Conservation (phyloP, 2,113 vertebrate genomes). For the Rhinoptilus africanus region DNA sequence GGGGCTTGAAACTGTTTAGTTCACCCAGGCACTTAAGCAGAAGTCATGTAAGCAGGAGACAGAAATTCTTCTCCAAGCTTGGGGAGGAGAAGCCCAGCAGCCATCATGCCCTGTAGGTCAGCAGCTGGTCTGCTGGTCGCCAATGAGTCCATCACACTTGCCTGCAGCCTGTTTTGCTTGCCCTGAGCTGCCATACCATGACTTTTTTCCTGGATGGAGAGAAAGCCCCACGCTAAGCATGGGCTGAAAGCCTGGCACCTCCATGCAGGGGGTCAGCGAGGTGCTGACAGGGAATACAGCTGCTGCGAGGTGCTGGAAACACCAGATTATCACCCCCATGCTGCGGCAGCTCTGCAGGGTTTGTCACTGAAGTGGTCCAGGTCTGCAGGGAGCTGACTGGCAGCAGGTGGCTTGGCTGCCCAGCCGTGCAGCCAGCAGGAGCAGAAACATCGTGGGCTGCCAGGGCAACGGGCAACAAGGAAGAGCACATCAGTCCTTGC, state of each 20-base stretch:
- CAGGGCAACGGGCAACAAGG: accelerated
- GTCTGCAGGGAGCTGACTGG: not conserved
- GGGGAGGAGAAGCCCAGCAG: not conserved
- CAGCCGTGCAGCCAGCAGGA: not conserved
- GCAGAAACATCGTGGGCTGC: not conserved
- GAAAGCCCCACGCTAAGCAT: not conserved
- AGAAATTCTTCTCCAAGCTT: not conserved
- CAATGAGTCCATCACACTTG: accelerated
- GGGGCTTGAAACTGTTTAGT: not conserved
- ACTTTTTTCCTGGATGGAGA: not conserved
- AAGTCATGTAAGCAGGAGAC: not conserved
- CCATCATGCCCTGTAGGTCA: not conserved
- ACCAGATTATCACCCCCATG: not conserved
- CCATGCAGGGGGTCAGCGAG: accelerated
- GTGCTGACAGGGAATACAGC: no score
- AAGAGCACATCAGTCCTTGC: no score
- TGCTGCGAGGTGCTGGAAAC: not conserved
- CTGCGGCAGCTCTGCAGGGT: accelerated
- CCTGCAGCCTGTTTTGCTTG: not conserved
- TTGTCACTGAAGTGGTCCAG: not conserved
- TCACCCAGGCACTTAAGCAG: not conserved
- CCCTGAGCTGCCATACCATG: not conserved
- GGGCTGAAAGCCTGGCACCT: not conserved
- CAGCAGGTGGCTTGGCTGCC: not conserved
- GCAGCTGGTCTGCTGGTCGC: not conserved